A percentile compares a stretch with the other conserved stretches of the same genome.
Evolutionary conservation across 1,140 invertebrate species (phyloP).

Genomic region (Psix sp.): DNA sequence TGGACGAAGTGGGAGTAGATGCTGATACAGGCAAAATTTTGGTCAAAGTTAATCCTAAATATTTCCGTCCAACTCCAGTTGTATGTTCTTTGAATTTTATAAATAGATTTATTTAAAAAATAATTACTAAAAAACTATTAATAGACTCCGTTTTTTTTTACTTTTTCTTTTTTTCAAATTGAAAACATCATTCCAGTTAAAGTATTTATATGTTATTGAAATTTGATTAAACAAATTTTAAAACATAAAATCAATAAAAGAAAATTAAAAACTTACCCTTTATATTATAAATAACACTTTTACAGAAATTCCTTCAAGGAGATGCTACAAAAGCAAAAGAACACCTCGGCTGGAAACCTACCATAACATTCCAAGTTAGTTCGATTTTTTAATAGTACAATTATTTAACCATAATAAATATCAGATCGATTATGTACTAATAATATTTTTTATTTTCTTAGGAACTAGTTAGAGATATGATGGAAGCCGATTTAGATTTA

Average conservation of each 20-base stretch:
- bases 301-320: slow-evolving; percentile 92
- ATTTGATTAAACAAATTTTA: too few species aligned
- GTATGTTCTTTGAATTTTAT: too few species aligned
- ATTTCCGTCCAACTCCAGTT: slow-evolving; percentile 98
- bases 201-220: too few species aligned
- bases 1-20: slow-evolving; percentile 93
- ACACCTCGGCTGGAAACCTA: slow-evolving; percentile 91
- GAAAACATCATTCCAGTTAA: too few species aligned
- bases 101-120: too few species aligned
- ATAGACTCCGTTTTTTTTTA: too few species aligned
- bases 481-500: slow-evolving; percentile 92
- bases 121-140: too few species aligned
- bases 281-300: too few species aligned
- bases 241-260: not conserved
- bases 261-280: slow-evolving; percentile 16
- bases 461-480: slow-evolving; percentile 96
- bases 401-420: too few species aligned
- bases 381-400: not conserved
- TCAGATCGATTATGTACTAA: not conserved
- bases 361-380: slow-evolving; percentile 86
- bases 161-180: too few species aligned
- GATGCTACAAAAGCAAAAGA: slow-evolving; percentile 93
- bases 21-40: slow-evolving; percentile 85
- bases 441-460: slow-evolving; percentile 65
- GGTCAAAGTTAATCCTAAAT: slow-evolving; percentile 95